phyloP scores from a whole-genome alignment of 2,888 invertebrate species.

The Folsomia candida region DNA sequence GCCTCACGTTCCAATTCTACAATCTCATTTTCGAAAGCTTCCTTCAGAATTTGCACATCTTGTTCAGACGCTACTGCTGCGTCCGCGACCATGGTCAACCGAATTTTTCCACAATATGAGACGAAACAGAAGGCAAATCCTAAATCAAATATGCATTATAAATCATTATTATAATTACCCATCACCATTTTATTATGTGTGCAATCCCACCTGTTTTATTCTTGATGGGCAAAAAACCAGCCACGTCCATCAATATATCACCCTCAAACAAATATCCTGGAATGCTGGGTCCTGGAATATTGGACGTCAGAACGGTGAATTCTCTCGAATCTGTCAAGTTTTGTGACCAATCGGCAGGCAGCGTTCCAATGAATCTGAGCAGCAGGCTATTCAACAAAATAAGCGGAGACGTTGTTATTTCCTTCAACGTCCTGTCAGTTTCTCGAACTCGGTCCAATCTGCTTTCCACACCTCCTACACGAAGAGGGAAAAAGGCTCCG shows the following conservation, averaged over 20 bases:
- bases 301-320: not conserved
- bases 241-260: not conserved
- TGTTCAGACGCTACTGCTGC: constrained; percentile 8
- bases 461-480: not conserved
- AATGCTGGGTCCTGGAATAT: constrained; percentile 18
- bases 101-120: not conserved
- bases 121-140: constrained; percentile 7
- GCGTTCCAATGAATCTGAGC: constrained; percentile 1
- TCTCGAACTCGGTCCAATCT: not conserved
- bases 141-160: no score
- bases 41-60: constrained; percentile 11
- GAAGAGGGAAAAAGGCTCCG: constrained; percentile 7
- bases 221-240: constrained; percentile 17
- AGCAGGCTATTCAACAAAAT: not conserved
- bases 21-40: constrained; percentile 13
- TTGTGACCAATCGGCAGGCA: not conserved
- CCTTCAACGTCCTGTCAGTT: not conserved
- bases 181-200: no score
- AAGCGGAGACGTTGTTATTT: not conserved
- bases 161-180: no score
- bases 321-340: constrained; percentile 5
- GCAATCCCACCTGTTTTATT: constrained; percentile 8
- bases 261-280: not conserved
- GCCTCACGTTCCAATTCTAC: not conserved
- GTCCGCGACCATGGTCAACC: constrained; percentile 9